Evolutionary conservation across 2,113 vertebrate species (phyloP), one percentile per base, ranked within the genome.

Genomic region (Athene noctua): DNA sequence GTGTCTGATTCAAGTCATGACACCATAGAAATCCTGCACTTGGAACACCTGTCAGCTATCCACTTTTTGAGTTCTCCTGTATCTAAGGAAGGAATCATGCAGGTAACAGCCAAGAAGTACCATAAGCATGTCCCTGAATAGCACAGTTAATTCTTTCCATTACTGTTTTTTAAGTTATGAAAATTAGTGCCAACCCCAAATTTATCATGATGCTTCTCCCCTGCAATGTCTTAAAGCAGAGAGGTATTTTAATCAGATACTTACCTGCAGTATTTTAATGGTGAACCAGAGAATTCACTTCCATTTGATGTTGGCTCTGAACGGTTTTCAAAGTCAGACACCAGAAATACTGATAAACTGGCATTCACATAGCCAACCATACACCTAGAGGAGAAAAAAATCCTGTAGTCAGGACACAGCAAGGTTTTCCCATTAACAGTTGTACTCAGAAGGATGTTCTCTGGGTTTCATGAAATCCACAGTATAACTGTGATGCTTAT

Each of bases 361-460:
- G 99, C 99, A 61, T 99, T 99, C 65, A 99, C 99, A 8, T 99
- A 99, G 79, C 99, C 99, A 96, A 99, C 98, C 99, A 99, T 99
- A 80, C 99, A 99, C 92, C 99, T 99, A 83, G 42, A 86, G 81
- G 92, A 80, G 66, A 94, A 96, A 87, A 87, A 92, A 90, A 73
- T 59, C 40, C 65, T 93, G 36, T 40, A 44, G 54, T 97, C 30
- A 97, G 73, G 58, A 75, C 36, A 59, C 66, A 55, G 66, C 40
- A 89, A 95, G 38, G 17, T 46, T 92, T 46, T 87, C 34, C 58
- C 44, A 80, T 72, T 85, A 86, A 82, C 11, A 70, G 23, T 80
- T 75, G 25, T 68, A 82, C 32, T 54, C 46, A 77, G 15, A 38
- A 90, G 36, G 36, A 82, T 61, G 26, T 62, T 71, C 54, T 87